phyloP scores from a whole-genome alignment of 2,113 vertebrate genomes.

The Pardalotus punctatus region DNA sequence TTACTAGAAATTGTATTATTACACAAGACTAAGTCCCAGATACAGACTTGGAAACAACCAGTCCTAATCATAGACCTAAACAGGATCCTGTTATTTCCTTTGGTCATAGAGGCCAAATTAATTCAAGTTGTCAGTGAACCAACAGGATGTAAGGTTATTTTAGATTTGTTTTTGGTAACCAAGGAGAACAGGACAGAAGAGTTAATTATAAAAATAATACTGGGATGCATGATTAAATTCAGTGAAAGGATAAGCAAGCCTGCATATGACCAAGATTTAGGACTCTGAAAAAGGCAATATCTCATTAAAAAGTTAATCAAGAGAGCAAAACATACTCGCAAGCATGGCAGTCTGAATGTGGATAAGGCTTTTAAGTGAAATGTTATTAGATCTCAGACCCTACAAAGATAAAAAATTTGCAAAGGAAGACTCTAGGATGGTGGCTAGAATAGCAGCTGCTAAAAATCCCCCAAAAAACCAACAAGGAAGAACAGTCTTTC shows the following conservation, averaged over 20 bases:
- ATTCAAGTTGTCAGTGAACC: not conserved
- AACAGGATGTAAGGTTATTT: not conserved
- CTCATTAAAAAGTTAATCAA: not conserved
- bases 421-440: not conserved
- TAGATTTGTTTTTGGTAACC: not conserved
- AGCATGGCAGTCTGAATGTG: not conserved
- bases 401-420: not conserved
- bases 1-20: not conserved
- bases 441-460: not conserved
- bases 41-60: not conserved
- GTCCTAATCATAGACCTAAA: not conserved
- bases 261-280: not conserved
- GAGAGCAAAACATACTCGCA: not conserved
- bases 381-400: not conserved
- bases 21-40: not conserved
- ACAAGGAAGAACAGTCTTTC: not conserved
- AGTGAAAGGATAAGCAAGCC: not conserved
- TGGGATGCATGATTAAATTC: not conserved
- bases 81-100: not conserved
- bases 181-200: not conserved
- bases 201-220: not conserved
- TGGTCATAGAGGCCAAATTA: not conserved
- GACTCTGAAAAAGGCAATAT: not conserved
- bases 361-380: not conserved
- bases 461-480: not conserved